Base-by-base conservation (phyloP, 2,113 vertebrate genomes). In the Alaudala cheleensis region DNA sequence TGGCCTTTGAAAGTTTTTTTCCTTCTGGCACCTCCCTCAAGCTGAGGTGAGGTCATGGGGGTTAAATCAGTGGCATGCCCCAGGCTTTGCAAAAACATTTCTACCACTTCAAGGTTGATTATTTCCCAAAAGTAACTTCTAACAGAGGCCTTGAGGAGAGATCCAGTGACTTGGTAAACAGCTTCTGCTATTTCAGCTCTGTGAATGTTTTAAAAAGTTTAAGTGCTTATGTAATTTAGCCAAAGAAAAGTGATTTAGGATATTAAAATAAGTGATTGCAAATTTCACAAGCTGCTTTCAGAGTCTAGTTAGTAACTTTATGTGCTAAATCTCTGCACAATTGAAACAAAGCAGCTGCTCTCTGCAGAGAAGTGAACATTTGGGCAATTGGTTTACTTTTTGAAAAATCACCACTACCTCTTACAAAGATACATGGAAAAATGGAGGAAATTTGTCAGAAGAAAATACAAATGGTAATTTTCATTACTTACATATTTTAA, bases 191-290 rank as follows among this genome's bases (percentile, higher is more conserved):
- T 69, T 94, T 65, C 49, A 85, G 19, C 6, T 71, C 18, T 1
- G 0, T 10, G 12, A 50, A 14, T 37, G 11, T 62, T 72, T 50
- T 42, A 76, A 79, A 49, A 66, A 47, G 40, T 31, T 87, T 26
- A 49, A 58, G 23, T 88, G 20, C 39, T 74, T 67, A 9, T 62
- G 57, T 14, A 8, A 12, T 51, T 89, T 74, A 78, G 34, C 24
- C 7, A 24, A 65, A 73, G 49, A 77, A 70, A 71, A 11, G 34
- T 44, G 29, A 33, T 73, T 89, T 56, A 57, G n/a, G 85, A 90
- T 96, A 88, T 95, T 74, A 93, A 90, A 95, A 93, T 64, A 53
- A 96, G 87, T 73, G 49, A 51, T 81, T 33, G 56, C 31, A 84
- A 83, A 58, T 89, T 66, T 60, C 2, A 34, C 2, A 33, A 80